phyloP scores from a whole-genome alignment of 2,113 vertebrate species.

The Colaptes auratus region DNA sequence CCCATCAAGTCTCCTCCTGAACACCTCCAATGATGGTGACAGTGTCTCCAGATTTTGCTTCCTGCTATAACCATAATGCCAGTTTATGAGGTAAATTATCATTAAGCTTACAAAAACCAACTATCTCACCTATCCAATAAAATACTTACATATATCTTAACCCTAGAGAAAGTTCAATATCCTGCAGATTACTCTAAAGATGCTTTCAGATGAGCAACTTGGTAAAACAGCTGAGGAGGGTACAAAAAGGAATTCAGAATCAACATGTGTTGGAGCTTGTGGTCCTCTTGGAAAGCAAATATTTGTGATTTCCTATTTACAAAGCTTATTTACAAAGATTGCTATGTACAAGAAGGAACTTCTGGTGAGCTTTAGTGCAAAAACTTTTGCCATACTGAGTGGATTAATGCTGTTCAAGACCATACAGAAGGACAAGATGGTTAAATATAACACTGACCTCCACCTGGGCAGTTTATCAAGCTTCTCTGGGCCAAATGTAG shows the following conservation, averaged over 20 bases:
- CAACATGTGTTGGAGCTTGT: background rate
- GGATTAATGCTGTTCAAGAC: background rate
- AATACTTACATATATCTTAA: background rate
- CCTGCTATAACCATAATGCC: background rate
- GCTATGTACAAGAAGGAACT: background rate
- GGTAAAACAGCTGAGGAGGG: background rate
- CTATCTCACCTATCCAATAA: background rate
- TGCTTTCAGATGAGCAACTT: background rate
- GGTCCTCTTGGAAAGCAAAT: background rate
- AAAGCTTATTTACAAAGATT: background rate
- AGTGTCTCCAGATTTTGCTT: background rate
- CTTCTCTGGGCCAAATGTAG: fast-evolving
- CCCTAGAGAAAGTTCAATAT: background rate
- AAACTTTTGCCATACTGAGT: background rate
- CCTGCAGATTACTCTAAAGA: background rate
- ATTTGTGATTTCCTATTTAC: background rate
- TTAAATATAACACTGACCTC: background rate
- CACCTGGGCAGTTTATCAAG: fast-evolving
- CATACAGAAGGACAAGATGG: background rate
- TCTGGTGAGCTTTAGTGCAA: background rate
- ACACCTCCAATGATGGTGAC: no score
- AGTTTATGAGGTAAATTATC: background rate
- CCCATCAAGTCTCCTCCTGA: no score
- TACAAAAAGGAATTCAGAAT: background rate
- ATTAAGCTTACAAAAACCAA: background rate